These are phyloP conservation scores for Melieria picta DNA, from an alignment of 2,888 invertebrate species.

Conservation along the genomic window DNA sequence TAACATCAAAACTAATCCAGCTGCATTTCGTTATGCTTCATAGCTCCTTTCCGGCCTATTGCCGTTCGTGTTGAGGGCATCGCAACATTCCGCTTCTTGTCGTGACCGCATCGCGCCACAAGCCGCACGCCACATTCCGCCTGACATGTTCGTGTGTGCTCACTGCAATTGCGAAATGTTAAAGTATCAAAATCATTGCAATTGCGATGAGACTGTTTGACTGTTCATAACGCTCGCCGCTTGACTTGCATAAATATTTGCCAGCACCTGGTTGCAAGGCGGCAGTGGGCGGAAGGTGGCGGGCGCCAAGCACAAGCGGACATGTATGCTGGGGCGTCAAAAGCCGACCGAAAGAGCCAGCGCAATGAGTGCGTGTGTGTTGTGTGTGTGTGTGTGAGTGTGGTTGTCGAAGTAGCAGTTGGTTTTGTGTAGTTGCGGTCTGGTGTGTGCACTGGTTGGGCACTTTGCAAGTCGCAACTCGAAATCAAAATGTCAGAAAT, in stretches of 20 bases:
- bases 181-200: constrained; percentile 62
- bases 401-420: background rate
- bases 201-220: constrained; percentile 61
- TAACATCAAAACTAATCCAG: too few species aligned
- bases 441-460: background rate
- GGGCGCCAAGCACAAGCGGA: too few species aligned
- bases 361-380: background rate
- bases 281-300: background rate
- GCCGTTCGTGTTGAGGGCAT: too few species aligned
- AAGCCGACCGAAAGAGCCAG: background rate
- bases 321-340: background rate
- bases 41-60: too few species aligned
- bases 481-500: constrained; percentile 56
- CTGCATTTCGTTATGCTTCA: too few species aligned
- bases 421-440: background rate
- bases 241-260: constrained; percentile 62
- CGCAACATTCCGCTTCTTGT: too few species aligned
- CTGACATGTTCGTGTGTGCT: constrained; percentile 1
- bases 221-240: constrained; percentile 60
- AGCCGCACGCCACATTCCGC: too few species aligned
- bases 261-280: constrained; percentile 32
- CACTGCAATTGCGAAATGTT: constrained; percentile 53
- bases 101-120: too few species aligned
- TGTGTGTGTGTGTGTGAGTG: background rate
- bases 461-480: constrained; percentile 19